phyloP scores from a whole-genome alignment of 2,888 invertebrate genomes.

The Iphiclides podalirius region DNA sequence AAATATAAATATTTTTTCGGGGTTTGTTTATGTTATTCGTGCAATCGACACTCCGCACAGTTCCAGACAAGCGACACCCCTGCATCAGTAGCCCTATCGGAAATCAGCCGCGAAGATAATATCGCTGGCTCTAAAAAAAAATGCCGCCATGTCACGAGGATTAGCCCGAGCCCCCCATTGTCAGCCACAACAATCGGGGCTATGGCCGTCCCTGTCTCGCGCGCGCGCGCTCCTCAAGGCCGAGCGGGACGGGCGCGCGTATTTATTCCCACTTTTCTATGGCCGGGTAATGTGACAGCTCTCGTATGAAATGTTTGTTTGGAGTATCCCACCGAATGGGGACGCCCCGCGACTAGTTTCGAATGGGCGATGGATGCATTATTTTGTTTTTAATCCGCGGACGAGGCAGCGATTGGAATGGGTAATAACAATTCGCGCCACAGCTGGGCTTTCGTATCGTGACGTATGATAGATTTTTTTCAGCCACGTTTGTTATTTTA shows the following conservation, averaged over 20 bases:
- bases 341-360: slow-evolving; percentile 49
- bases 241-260: slow-evolving; percentile 56
- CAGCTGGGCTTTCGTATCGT: no score
- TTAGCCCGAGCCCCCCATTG: slow-evolving; percentile 64
- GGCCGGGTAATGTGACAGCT: slow-evolving; percentile 72
- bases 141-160: slow-evolving; percentile 70
- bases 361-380: slow-evolving; percentile 54
- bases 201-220: slow-evolving; percentile 60
- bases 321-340: slow-evolving; percentile 58
- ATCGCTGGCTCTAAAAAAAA: slow-evolving; percentile 52
- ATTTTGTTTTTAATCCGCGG: slow-evolving; percentile 70
- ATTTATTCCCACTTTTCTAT: slow-evolving; percentile 75
- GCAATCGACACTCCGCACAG: background rate
- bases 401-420: no score
- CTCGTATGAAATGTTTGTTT: slow-evolving; percentile 76
- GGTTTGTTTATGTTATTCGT: background rate
- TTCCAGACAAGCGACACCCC: slow-evolving; percentile 8
- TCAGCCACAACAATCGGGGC: slow-evolving; percentile 68
- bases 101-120: slow-evolving; percentile 62
- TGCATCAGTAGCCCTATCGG: slow-evolving; percentile 64
- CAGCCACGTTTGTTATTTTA: no score
- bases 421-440: slow-evolving; percentile 40
- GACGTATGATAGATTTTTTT: no score
- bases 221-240: slow-evolving; percentile 26
- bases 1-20: no score